Base-by-base conservation (phyloP, 2,797 vertebrate species). In the Psittacula echo region DNA sequence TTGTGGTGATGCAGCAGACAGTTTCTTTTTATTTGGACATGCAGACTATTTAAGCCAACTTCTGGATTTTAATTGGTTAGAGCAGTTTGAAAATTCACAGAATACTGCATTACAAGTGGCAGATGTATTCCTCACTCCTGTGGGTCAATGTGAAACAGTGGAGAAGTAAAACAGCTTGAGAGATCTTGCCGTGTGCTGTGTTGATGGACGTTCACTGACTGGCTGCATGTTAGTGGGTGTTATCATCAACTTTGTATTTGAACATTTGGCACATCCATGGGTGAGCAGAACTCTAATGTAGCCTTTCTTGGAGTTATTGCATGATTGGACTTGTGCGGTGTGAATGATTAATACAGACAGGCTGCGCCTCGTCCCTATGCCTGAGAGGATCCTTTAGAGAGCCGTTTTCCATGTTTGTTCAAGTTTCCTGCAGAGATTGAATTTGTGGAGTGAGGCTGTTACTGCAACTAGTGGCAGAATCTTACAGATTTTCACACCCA, bases 1-100 rank as follows among this genome's bases (percentile, higher is more conserved):
- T 78, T 90, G 15, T 72, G 82, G 89, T 94, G 90, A 93, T 42
- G 70, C 42, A 90, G 75, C 73, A 89, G 65, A 75, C 13, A n/a
- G 27, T 83, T 85, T 78, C n/a, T 77, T 95, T 91, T 79, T 76
- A 54, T 87, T 75, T 73, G 42, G 44, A 58, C 50, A 54, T 64
- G 81, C 68, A 91, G 37, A 83, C 13, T 8, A 74, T 42, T 81
- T 87, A 71, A 88, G 61, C 22, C 65, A 88, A 7, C 27, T 64
- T 80, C 64, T 78, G 60, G 61, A 65, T 81, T 88, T 60, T 54
- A 87, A 34, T 19, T 60, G 17, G 51, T 81, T 75, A 89, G 21
- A 67, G 44, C 13, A 80, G 42, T 73, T 90, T 82, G 82, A 78
- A 95, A 89, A 53, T 48, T 67, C 60, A 78, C 22, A 76, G 54